Percentiles rank a stretch among this genome's conserved stretches.
phyloP scores from a whole-genome alignment of 2,888 invertebrate species.

The Lordiphosa fenestrarum region DNA sequence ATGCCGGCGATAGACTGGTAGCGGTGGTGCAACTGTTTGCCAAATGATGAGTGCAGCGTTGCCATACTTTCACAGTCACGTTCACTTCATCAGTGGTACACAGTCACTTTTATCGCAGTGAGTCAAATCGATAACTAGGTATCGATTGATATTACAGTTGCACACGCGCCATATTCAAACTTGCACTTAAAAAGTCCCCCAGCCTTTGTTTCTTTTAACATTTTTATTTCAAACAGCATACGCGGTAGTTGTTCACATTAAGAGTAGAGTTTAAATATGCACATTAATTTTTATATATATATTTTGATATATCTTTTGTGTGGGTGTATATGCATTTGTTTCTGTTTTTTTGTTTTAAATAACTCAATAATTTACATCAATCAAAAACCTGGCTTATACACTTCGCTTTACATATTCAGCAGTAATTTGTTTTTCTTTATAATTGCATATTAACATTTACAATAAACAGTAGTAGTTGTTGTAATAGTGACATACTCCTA shows the following conservation, averaged over 20 bases:
- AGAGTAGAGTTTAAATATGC: slow-evolving; percentile 70
- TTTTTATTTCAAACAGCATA: slow-evolving; percentile 72
- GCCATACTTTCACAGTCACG: too few relatives aligned
- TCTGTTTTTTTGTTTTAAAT: slow-evolving; percentile 41
- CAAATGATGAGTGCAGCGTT: too few relatives aligned
- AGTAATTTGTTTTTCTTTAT: slow-evolving; percentile 32
- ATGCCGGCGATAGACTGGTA: too few relatives aligned
- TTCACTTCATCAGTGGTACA: too few relatives aligned
- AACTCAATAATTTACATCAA: slow-evolving; percentile 71
- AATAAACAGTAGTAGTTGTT: slow-evolving; percentile 34
- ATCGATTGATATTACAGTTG: too few relatives aligned
- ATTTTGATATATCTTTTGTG: slow-evolving; percentile 44
- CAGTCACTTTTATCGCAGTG: too few relatives aligned
- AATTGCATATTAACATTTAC: slow-evolving; percentile 40
- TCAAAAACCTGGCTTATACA: slow-evolving; percentile 50
- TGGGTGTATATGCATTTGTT: slow-evolving; percentile 43
- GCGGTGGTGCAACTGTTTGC: too few relatives aligned
- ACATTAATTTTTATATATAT: slow-evolving; percentile 43
- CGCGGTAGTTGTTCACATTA: slow-evolving; percentile 71
- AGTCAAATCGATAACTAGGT: too few relatives aligned
- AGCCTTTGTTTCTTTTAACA: slow-evolving; percentile 47
- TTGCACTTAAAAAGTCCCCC: not conserved
- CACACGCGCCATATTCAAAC: not conserved
- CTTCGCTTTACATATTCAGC: slow-evolving; percentile 37
- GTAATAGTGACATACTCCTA: slow-evolving; percentile 35